Evolutionary conservation across 2,797 vertebrate genomes (phyloP).

Genomic region (Hydrolagus colliei): DNA sequence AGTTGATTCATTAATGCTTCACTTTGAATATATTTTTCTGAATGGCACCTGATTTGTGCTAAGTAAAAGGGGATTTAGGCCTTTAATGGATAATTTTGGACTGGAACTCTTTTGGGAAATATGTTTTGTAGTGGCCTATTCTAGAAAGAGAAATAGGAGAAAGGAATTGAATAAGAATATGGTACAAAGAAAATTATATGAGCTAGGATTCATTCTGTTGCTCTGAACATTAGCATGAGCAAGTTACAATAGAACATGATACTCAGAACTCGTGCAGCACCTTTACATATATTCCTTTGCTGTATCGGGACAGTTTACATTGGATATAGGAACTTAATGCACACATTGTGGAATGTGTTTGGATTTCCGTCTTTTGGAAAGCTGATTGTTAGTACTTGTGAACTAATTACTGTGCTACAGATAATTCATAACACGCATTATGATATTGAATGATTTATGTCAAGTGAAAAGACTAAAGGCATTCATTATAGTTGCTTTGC

Average conservation of each 20-base stretch:
- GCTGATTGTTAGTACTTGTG: constrained; percentile 2
- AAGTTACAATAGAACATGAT: not conserved
- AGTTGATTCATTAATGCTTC: not conserved
- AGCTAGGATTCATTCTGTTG: not conserved
- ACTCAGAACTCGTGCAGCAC: no score
- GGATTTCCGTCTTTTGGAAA: not conserved
- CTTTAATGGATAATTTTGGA: not conserved
- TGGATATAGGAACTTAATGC: not conserved
- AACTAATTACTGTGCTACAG: not conserved
- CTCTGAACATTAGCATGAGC: not conserved
- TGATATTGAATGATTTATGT: not conserved
- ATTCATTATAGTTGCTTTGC: constrained; percentile 5
- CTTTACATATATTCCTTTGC: not conserved
- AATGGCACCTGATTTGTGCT: constrained; percentile 1
- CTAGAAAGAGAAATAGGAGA: not conserved
- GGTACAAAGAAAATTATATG: not conserved
- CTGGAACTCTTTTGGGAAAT: not conserved
- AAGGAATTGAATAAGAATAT: not conserved
- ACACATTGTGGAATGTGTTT: not conserved
- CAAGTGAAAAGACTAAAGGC: not conserved
- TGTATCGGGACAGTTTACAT: not conserved
- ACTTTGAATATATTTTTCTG: not conserved
- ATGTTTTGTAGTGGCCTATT: constrained; percentile 2
- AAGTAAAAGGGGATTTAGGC: not conserved
- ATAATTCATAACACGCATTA: not conserved